These are phyloP conservation scores for Solea solea DNA, from an alignment of 2,113 vertebrate species.

Conservation along the genomic window DNA sequence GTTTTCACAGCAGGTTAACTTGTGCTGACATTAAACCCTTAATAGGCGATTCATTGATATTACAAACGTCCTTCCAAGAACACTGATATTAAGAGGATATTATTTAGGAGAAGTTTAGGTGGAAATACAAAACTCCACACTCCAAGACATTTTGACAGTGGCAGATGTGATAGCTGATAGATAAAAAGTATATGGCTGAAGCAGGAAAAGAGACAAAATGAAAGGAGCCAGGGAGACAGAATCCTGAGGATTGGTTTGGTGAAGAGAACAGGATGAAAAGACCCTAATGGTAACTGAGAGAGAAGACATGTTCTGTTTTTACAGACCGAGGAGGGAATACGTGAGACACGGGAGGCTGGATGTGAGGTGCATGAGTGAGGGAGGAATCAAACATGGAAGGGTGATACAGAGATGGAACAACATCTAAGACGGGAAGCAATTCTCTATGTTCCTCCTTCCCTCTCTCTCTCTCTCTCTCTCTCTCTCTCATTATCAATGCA, in stretches of 20 bases:
- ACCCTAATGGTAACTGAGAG: conserved; percentile 8
- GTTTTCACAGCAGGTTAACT: conserved; percentile 6
- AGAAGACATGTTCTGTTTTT: background rate
- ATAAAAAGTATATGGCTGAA: conserved; percentile 6
- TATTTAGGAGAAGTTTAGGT: conserved; percentile 18
- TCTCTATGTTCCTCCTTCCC: conserved; percentile 53
- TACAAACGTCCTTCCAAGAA: conserved; percentile 24
- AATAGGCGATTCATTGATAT: conserved; percentile 12
- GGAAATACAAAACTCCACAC: background rate
- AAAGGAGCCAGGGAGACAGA: conserved; percentile 2
- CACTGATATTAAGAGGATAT: background rate
- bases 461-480: conserved; percentile 66
- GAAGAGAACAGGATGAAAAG: conserved; percentile 46
- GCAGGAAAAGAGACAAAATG: background rate
- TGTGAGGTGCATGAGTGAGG: background rate
- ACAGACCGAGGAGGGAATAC: background rate
- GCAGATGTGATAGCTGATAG: conserved; percentile 1
- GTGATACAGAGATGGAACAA: conserved; percentile 62
- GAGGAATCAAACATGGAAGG: conserved; percentile 28
- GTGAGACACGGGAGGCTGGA: background rate
- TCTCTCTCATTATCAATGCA: conserved; percentile 60
- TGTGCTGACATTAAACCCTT: conserved; percentile 15
- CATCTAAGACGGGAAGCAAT: conserved; percentile 60
- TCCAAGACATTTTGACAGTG: background rate
- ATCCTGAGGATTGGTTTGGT: conserved; percentile 8